Conservation (phyloP, 92 coral and sea anemone species). For the Heliopora coerulea region DNA sequence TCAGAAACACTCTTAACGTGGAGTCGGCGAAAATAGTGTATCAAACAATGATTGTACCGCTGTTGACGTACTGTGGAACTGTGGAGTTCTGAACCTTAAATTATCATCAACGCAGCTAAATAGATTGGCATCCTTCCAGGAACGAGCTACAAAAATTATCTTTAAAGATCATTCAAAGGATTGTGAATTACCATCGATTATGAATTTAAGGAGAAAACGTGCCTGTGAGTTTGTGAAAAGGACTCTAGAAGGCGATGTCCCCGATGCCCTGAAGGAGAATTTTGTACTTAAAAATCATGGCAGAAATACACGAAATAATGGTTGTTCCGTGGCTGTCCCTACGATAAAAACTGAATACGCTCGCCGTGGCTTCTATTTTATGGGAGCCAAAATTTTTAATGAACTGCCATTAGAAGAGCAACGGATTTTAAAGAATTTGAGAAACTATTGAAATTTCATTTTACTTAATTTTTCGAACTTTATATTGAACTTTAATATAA, state of each 20-base stretch:
- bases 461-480: neutral
- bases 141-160: slow-evolving; percentile 1
- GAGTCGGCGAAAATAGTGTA: neutral
- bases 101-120: neutral
- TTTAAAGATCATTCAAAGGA: neutral
- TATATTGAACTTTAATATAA: neutral
- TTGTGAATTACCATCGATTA: neutral
- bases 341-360: slow-evolving; percentile 8
- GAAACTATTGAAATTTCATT: neutral
- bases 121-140: neutral
- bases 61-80: slow-evolving; percentile 7
- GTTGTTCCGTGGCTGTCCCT: slow-evolving; percentile 7
- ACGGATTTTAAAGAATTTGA: slow-evolving; percentile 8
- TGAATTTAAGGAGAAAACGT: neutral
- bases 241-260: neutral
- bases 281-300: slow-evolving; percentile 3
- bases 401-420: slow-evolving; percentile 9
- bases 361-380: neutral
- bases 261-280: neutral
- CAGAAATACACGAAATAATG: slow-evolving; percentile 1
- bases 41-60: slow-evolving; percentile 9
- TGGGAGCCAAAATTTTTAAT: slow-evolving; percentile 10
- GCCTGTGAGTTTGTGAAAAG: neutral
- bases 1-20: neutral
- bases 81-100: slow-evolving; percentile 4